phyloP scores from a whole-genome alignment of 2,888 invertebrate species.

The Ennomos erosarius region DNA sequence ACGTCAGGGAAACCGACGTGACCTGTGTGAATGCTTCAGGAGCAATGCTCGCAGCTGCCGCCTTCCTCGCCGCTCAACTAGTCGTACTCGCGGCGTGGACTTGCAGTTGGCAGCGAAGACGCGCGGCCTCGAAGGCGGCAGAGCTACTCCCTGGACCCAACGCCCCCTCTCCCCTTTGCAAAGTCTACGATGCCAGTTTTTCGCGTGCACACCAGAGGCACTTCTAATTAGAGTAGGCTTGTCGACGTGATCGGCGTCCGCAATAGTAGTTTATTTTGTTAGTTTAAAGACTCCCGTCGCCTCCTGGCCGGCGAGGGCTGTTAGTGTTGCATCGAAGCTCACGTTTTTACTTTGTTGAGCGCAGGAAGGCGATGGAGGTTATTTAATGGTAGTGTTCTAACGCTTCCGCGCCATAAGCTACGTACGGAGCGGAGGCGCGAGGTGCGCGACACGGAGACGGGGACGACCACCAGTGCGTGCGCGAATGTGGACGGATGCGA shows the following conservation, averaged over 20 bases:
- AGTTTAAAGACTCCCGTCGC: conserved; percentile 79
- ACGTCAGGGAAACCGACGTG: conserved; percentile 86
- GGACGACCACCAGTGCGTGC: conserved; percentile 80
- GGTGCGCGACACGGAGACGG: conserved; percentile 74
- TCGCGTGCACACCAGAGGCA: conserved; percentile 88
- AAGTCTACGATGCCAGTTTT: conserved; percentile 95
- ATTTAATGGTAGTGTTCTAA: conserved; percentile 71
- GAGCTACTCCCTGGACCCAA: conserved; percentile 88
- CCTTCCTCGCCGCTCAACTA: conserved; percentile 94
- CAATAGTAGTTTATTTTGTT: conserved; percentile 82
- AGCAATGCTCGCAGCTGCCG: conserved; percentile 93
- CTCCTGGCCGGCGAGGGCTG: conserved; percentile 64
- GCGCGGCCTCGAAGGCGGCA: conserved; percentile 87
- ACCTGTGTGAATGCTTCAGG: conserved; percentile 92
- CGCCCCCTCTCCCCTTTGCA: conserved; percentile 88
- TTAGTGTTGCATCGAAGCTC: conserved; percentile 49
- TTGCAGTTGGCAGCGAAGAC: conserved; percentile 93
- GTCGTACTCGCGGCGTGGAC: conserved; percentile 95
- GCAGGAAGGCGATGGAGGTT: conserved; percentile 78
- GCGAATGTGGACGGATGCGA: conserved; percentile 75
- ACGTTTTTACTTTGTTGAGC: conserved; percentile 59
- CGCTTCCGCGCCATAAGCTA: conserved; percentile 66
- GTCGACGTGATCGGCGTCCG: conserved; percentile 78
- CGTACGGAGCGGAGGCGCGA: conserved; percentile 61
- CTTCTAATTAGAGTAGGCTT: conserved; percentile 71